These are phyloP conservation scores for Bombus sibiricus DNA, from an alignment of 1,140 invertebrate genomes.

Conservation along the genomic window DNA sequence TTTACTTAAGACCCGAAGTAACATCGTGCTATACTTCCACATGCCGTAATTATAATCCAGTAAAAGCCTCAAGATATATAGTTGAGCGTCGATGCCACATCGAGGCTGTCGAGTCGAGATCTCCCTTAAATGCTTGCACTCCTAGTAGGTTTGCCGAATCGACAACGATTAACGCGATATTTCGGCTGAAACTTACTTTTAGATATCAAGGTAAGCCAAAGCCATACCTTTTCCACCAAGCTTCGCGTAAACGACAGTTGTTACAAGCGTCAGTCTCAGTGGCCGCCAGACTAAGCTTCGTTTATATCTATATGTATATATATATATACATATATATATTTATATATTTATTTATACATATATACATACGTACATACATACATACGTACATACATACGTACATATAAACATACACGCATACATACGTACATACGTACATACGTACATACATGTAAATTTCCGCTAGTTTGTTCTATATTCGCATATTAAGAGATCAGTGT, in stretches of 20 bases:
- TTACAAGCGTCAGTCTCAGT: constrained; percentile 4
- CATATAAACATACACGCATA: too few species aligned
- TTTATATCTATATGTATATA: neutral
- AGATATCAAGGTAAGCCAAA: constrained; percentile 19
- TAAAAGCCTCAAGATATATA: constrained; percentile 12
- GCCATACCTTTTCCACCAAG: neutral
- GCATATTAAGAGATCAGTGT: constrained; percentile 53
- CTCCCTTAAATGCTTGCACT: constrained; percentile 35
- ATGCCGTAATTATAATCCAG: constrained; percentile 29
- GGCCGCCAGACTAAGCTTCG: constrained; percentile 35
- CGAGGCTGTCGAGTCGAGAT: constrained; percentile 12
- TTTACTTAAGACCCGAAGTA: constrained; percentile 18
- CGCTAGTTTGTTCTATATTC: constrained; percentile 47
- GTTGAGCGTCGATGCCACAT: constrained; percentile 20
- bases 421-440: too few species aligned
- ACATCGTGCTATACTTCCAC: constrained; percentile 4
- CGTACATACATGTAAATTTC: constrained; percentile 13
- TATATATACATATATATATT: too few species aligned
- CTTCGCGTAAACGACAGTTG: constrained; percentile 17
- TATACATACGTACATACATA: too few species aligned
- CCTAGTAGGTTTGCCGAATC: constrained; percentile 41
- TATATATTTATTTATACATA: too few species aligned
- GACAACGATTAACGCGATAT: neutral
- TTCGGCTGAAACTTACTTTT: constrained; percentile 13
- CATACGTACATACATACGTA: too few species aligned